A percentile compares a stretch with the other conserved stretches of the same genome.
Conservation (phyloP, 2,797 vertebrate species). For the Neosilurus mollespiculum region DNA sequence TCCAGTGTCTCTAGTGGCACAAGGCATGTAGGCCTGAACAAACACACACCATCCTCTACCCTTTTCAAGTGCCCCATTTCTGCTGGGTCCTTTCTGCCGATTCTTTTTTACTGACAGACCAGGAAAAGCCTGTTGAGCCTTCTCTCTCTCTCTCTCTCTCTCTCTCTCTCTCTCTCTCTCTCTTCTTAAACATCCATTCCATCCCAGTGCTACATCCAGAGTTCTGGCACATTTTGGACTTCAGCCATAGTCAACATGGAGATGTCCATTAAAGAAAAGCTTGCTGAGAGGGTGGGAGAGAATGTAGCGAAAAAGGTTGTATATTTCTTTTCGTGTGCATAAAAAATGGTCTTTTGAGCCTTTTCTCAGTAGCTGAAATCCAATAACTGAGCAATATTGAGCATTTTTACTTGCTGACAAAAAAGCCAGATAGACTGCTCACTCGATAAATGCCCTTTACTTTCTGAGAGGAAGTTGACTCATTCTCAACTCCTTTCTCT, state of each 20-base stretch:
- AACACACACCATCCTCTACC: conserved; percentile 40
- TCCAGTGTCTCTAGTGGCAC: conserved; percentile 35
- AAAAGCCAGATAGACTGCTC: conserved; percentile 17
- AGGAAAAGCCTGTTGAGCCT: conserved; percentile 25
- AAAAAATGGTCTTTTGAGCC: conserved; percentile 12
- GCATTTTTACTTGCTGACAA: conserved; percentile 1
- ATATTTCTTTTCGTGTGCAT: conserved; percentile 17
- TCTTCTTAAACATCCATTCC: neutral
- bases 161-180: too few relatives aligned
- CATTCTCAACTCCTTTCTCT: neutral
- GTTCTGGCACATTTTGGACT: conserved; percentile 38
- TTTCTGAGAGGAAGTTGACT: conserved; percentile 25
- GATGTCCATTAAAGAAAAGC: conserved; percentile 20
- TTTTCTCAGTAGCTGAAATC: conserved; percentile 22
- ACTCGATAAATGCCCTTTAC: conserved; percentile 8
- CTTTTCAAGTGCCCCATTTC: conserved; percentile 46
- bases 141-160: neutral
- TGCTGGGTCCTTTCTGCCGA: conserved; percentile 5
- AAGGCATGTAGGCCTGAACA: conserved; percentile 47
- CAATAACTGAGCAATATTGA: conserved; percentile 43
- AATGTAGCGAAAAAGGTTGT: neutral
- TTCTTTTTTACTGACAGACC: conserved; percentile 38
- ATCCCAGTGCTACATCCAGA: conserved; percentile 8
- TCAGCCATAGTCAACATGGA: conserved; percentile 35
- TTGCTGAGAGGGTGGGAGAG: conserved; percentile 6